Evolutionary conservation across 2,113 vertebrate genomes (phyloP), one percentile per base, ranked within the genome.

Genomic region (Emydocephalus ijimae): DNA sequence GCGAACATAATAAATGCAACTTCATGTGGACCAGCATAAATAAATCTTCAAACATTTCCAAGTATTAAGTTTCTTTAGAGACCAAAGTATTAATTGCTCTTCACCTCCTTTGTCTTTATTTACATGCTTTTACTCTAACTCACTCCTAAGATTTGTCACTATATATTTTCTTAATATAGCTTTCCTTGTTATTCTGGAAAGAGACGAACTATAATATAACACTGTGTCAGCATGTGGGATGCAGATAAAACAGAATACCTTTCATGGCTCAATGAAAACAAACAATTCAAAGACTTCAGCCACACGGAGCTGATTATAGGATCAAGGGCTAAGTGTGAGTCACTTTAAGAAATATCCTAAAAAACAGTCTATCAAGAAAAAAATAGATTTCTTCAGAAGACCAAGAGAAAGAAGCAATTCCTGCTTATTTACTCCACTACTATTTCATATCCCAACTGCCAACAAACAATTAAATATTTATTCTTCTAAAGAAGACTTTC

Each of bases 211-310:
- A 86, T 1, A 87, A 88, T 15, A 45, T 14, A 88, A 59, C 54
- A 88, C 89, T 61, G 39, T 92, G 89, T 92, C 85, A 92, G 64
- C 85, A 90, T 64, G 61, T 59, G 45, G 85, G 61, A 85, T 59
- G 34, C 86, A 92, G 89, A 88, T 55, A 88, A 91, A 93, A 94
- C 69, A 92, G 89, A 85, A 90, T 81, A 90, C 64, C 45, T 85
- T 87, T 50, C 29, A 15, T 20, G n/a, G n/a, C 52, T 88, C n/a
- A 91, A 54, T 92, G 55, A 54, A 91, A 90, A 87, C 88, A 87
- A 89, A 87, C 39, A 90, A 61, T 45, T n/a, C 86, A 85, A 43
- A 81, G 52, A 45, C n/a, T 81, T 45, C 55, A 89, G 61, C 61
- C 45, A 85, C 59, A 88, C 34, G 21, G 86, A 54, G 59, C 9